Base-by-base conservation (phyloP, 2,113 vertebrate genomes). In the Thamnaconus septentrionalis region DNA sequence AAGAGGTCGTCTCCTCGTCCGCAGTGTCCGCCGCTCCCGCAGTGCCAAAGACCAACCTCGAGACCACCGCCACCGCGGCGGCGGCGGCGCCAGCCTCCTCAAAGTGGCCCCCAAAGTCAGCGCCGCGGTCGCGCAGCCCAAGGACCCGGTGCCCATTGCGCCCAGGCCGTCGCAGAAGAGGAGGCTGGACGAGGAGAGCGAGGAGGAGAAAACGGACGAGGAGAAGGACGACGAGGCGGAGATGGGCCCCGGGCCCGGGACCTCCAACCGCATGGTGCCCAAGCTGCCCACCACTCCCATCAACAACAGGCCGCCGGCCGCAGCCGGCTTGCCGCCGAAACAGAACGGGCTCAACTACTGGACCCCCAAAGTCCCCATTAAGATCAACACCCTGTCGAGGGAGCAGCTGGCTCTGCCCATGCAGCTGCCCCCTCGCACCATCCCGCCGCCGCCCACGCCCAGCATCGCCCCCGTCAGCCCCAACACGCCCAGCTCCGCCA, bases 331-430 rank as follows among this genome's bases (percentile, higher is more conserved):
- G 41, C 64, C 90, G 64, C 89, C 91, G 54, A 92, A 91, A 83
- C 87, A 89, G 61, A 91, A 92, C 12, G 91, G 91, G 57, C 75
- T 94, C 52, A 92, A 86, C 78, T 91, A 86, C 65, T 93, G 87
- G 90, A 86, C 87, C 61, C 68, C 88, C 6, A 92, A 93, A 79
- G 78, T 84, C 49, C 87, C 85, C 9, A 92, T 91, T 53, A 92
- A 92, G 71, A 93, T 93, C 61, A 93, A 92, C 80, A 92, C 90
- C 4, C 69, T 93, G 1, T 90, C 91, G 7, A 87, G 91, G 75
- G 91, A 91, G 77, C 91, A 92, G 72, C 73, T 93, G 68, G 88
- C 87, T 43, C 84, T 93, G 61, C 80, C 88, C 6, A 51, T 82
- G 10, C 78, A 89, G 51, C 65, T 80, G 3, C 73, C 77, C 39